Conservation (phyloP, 2,113 vertebrate genomes). For the Copsychus sechellarum region DNA sequence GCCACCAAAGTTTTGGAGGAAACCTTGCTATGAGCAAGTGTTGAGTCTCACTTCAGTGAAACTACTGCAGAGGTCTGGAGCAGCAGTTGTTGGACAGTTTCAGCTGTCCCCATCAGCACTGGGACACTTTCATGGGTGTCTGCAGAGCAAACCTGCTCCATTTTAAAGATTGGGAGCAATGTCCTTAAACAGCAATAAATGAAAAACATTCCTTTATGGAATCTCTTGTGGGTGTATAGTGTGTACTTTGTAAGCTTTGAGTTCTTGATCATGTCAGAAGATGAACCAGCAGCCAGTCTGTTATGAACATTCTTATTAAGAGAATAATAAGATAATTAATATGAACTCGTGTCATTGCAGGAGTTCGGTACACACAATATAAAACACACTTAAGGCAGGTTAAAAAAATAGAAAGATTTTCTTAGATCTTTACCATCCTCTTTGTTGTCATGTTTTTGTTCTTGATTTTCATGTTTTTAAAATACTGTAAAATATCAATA, state of each 20-base stretch:
- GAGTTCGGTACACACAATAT: background rate
- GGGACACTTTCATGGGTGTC: background rate
- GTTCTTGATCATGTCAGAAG: background rate
- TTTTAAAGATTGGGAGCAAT: background rate
- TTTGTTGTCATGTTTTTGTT: background rate
- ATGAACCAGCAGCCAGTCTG: background rate
- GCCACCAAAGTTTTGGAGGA: background rate
- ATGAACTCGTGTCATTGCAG: background rate
- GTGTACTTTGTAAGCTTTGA: background rate
- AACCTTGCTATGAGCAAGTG: background rate
- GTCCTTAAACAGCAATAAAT: background rate
- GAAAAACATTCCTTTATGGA: background rate
- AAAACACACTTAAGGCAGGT: background rate
- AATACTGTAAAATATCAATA: background rate
- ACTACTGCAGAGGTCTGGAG: rapidly evolving
- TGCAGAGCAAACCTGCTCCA: background rate
- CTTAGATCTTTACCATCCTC: background rate
- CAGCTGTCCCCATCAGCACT: background rate
- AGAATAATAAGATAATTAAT: background rate
- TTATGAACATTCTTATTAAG: background rate
- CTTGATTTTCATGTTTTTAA: background rate
- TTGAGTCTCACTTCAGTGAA: background rate
- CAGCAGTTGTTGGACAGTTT: background rate
- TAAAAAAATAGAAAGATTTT: background rate
- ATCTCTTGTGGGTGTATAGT: background rate